These are phyloP conservation scores for Epinotia ramella DNA, from an alignment of 2,888 invertebrate species.

Conservation along the genomic window DNA sequence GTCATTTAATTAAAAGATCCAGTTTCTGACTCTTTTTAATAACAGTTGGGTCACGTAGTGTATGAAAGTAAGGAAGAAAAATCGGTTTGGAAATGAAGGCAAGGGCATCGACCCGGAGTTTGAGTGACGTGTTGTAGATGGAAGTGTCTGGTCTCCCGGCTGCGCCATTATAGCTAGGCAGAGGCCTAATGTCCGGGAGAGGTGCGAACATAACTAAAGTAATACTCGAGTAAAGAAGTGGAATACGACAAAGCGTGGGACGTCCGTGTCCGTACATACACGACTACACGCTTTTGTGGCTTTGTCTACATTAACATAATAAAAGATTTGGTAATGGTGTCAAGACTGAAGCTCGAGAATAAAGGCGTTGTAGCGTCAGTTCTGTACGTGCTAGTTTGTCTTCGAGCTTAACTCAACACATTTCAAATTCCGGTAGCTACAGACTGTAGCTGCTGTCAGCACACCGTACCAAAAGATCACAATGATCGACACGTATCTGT, in stretches of 20 bases:
- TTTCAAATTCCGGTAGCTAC: no score
- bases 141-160: not conserved
- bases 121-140: constrained; percentile 20
- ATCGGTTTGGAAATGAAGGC: not conserved
- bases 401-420: no score
- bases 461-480: no score
- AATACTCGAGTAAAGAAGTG: not conserved
- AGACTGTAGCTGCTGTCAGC: no score
- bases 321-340: constrained; percentile 5
- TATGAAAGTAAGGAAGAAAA: not conserved
- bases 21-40: constrained; percentile 7
- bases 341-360: not conserved
- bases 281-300: not conserved
- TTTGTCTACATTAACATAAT: constrained; percentile 9
- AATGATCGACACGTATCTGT: no score
- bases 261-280: not conserved
- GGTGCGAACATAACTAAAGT: not conserved
- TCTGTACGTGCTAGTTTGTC: no score
- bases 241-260: constrained; percentile 1
- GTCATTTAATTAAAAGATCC: constrained; percentile 20
- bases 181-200: constrained; percentile 20
- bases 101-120: not conserved
- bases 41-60: not conserved
- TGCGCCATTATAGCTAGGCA: constrained; percentile 1
- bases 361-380: not conserved